These are phyloP conservation scores for Eolophus roseicapilla DNA, from an alignment of 2,113 vertebrate genomes.

Conservation along the genomic window DNA sequence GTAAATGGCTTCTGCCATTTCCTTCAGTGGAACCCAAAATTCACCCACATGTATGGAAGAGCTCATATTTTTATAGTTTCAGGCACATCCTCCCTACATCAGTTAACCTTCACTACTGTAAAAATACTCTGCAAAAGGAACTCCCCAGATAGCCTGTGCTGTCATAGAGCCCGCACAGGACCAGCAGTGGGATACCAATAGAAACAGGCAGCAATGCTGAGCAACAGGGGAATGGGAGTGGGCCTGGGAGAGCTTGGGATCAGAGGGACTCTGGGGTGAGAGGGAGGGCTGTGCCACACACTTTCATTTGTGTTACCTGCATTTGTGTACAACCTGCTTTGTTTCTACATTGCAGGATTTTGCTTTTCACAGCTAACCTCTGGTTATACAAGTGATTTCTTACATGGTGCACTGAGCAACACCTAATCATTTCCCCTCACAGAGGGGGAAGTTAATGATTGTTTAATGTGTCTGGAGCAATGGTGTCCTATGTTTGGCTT, in stretches of 20 bases:
- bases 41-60: background rate
- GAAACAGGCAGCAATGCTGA: background rate
- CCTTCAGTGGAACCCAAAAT: background rate
- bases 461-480: background rate
- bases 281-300: background rate
- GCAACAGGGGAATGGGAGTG: background rate
- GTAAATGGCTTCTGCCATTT: background rate
- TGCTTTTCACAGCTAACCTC: background rate
- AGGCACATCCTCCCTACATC: background rate
- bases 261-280: background rate
- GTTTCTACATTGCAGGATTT: background rate
- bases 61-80: background rate
- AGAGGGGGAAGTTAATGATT: background rate
- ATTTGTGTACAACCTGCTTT: background rate
- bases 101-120: background rate
- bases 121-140: background rate
- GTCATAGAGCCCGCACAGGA: background rate
- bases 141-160: background rate
- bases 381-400: background rate
- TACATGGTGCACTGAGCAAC: background rate
- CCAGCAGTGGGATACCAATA: background rate
- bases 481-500: background rate
- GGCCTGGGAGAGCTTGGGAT: no score
- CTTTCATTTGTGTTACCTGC: background rate
- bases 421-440: background rate